phyloP scores from a whole-genome alignment of 2,888 invertebrate genomes.

The Gari tellinella region DNA sequence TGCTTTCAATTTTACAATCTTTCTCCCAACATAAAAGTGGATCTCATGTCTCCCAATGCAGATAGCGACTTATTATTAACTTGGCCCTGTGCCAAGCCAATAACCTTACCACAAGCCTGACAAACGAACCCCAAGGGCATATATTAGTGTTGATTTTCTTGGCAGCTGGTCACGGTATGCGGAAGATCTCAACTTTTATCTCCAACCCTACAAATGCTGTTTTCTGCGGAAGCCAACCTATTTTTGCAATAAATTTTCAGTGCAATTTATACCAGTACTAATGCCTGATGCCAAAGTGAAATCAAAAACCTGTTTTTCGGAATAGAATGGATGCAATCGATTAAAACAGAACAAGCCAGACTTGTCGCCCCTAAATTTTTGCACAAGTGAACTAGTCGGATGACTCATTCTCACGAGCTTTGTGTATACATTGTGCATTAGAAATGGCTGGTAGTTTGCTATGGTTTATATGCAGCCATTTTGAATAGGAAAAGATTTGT shows the following conservation, averaged over 20 bases:
- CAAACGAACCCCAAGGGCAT: constrained; percentile 60
- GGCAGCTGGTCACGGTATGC: not conserved
- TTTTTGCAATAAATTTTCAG: too few species aligned
- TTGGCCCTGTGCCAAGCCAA: constrained; percentile 64
- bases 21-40: constrained; percentile 6
- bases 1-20: constrained; percentile 37
- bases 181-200: too few species aligned
- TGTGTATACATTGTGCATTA: constrained; percentile 27
- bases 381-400: constrained; percentile 27
- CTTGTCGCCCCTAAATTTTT: constrained; percentile 25
- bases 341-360: too few species aligned
- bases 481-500: constrained; percentile 17
- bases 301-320: too few species aligned
- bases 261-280: too few species aligned
- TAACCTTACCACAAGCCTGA: constrained; percentile 50
- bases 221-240: too few species aligned
- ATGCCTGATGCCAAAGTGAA: too few species aligned
- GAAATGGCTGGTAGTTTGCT: not conserved
- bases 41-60: constrained; percentile 22
- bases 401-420: constrained; percentile 47
- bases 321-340: too few species aligned
- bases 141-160: constrained; percentile 31
- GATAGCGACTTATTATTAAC: constrained; percentile 33
- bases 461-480: constrained; percentile 15
- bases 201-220: too few species aligned